phyloP scores from a whole-genome alignment of 2,888 invertebrate species.

The Drosophila ezoana region DNA sequence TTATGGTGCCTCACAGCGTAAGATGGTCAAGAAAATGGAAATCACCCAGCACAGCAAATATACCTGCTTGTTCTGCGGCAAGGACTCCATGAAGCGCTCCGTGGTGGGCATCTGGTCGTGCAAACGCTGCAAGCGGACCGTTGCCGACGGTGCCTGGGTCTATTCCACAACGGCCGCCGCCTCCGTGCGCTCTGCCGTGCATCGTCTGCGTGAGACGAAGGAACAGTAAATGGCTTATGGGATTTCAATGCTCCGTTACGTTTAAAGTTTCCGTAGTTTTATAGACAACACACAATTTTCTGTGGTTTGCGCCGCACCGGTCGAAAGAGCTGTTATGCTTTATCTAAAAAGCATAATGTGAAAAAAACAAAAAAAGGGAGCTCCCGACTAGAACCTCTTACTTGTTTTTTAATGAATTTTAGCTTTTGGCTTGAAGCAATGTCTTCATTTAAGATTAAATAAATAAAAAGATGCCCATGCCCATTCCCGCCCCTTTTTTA shows the following conservation, averaged over 20 bases:
- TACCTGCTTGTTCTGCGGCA: conserved; percentile 99
- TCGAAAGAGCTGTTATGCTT: conserved; percentile 58
- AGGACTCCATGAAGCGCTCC: conserved; percentile 99
- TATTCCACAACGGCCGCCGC: conserved; percentile 99
- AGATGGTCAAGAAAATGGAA: conserved; percentile 99
- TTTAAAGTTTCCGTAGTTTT: conserved; percentile 66
- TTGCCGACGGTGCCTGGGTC: conserved; percentile 99
- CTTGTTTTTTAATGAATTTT: too few relatives aligned
- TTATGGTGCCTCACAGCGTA: conserved; percentile 99
- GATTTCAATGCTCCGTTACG: conserved; percentile 51
- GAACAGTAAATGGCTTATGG: conserved; percentile 82
- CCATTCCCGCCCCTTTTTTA: too few relatives aligned
- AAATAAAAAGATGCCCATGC: too few relatives aligned
- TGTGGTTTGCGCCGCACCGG: conserved; percentile 77
- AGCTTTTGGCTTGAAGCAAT: too few relatives aligned
- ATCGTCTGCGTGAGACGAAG: conserved; percentile 95
- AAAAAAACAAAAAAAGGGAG: conserved; percentile 32
- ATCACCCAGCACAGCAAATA: conserved; percentile 99
- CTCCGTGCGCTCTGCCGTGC: conserved; percentile 98
- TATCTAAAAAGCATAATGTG: conserved; percentile 41
- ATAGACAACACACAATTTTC: conserved; percentile 71
- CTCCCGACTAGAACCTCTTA: too few relatives aligned
- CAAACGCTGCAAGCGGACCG: conserved; percentile 97
- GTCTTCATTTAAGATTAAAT: too few relatives aligned
- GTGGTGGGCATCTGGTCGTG: conserved; percentile 99